Conservation (phyloP, 2,888 invertebrate species). For the Epinotia nisella region DNA sequence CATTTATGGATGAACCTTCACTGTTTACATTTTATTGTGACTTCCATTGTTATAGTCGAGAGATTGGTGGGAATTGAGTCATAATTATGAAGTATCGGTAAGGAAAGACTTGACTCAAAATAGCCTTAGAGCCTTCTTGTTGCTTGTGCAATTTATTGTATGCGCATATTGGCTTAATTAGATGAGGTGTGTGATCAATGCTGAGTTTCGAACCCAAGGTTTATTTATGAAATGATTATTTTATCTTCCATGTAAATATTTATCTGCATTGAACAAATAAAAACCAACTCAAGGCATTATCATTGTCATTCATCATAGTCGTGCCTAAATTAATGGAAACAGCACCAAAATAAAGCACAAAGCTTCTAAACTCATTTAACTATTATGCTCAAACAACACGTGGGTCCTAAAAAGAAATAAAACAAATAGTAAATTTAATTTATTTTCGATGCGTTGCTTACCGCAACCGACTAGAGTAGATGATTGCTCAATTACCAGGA, state of each 20-base stretch:
- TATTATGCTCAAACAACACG: conserved; percentile 58
- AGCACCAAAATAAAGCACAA: conserved; percentile 47
- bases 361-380: conserved; percentile 54
- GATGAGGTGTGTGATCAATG: background rate
- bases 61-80: conserved; percentile 14
- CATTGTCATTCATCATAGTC: conserved; percentile 36
- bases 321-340: conserved; percentile 45
- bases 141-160: background rate
- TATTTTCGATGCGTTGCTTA: conserved; percentile 79
- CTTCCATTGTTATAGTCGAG: conserved; percentile 9
- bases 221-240: background rate
- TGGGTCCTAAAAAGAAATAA: conserved; percentile 65
- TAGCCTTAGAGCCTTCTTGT: background rate
- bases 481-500: conserved; percentile 85
- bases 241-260: conserved; percentile 10
- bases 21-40: conserved; percentile 21
- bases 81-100: conserved; percentile 20
- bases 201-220: background rate
- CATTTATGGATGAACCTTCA: conserved; percentile 26
- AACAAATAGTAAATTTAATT: conserved; percentile 80
- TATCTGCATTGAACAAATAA: conserved; percentile 1
- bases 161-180: background rate
- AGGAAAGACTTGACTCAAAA: background rate
- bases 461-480: conserved; percentile 82
- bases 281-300: conserved; percentile 18